Evolutionary conservation across 2,797 vertebrate species (phyloP).

Genomic region (Lindbergichthys nudifrons): DNA sequence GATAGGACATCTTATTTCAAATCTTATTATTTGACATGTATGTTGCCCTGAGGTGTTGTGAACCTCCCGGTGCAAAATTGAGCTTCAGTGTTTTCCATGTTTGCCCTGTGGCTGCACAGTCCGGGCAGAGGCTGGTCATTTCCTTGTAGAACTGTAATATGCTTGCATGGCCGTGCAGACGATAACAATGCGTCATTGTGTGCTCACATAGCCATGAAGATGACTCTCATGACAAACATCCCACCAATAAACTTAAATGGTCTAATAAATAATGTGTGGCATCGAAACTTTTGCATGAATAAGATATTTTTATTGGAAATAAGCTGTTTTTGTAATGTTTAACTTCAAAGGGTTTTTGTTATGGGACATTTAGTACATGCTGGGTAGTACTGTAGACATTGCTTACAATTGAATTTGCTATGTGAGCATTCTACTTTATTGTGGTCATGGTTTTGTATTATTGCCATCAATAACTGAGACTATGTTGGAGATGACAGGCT

Average conservation of each 20-base stretch:
- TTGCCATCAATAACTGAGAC: neutral
- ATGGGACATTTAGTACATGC: neutral
- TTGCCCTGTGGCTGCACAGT: constrained; percentile 46
- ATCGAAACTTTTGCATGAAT: neutral
- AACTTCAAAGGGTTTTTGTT: neutral
- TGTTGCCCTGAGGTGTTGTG: constrained; percentile 31
- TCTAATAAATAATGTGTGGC: neutral
- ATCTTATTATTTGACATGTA: constrained; percentile 14
- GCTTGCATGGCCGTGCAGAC: constrained; percentile 32
- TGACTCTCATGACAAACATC: constrained; percentile 30
- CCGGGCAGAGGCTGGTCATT: constrained; percentile 49
- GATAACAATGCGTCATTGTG: constrained; percentile 57
- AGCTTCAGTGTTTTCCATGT: constrained; percentile 28
- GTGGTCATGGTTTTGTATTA: neutral
- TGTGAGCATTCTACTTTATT: neutral
- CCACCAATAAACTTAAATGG: constrained; percentile 19
- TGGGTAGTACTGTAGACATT: neutral
- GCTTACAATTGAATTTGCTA: neutral
- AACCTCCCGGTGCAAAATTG: constrained; percentile 17
- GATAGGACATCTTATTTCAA: constrained; percentile 33
- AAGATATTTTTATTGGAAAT: neutral
- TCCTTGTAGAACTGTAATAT: constrained; percentile 62
- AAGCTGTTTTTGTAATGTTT: neutral
- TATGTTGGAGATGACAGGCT: neutral
- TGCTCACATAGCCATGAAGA: constrained; percentile 18